Evolutionary conservation across 2,888 invertebrate species (phyloP).

Genomic region (Apotomis betuletana): DNA sequence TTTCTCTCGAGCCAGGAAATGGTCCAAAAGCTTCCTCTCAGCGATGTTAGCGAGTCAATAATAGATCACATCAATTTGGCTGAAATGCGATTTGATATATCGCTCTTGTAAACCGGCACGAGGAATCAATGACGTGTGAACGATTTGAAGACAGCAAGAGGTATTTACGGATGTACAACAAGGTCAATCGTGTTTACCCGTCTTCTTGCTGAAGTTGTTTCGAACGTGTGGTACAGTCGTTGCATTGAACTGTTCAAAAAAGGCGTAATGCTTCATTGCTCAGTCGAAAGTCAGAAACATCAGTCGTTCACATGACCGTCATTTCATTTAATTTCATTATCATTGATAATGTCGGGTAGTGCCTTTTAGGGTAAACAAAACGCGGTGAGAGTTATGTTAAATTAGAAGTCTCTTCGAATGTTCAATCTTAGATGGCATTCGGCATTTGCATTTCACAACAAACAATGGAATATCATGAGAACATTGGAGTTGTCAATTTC

Average conservation of each 20-base stretch:
- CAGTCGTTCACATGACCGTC: no score
- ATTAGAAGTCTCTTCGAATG: conserved; percentile 6
- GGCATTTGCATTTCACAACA: conserved; percentile 58
- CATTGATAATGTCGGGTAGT: no score
- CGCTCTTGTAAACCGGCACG: conserved; percentile 61
- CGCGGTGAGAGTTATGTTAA: neutral
- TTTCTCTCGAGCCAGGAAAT: conserved; percentile 78
- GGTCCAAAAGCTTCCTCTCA: conserved; percentile 74
- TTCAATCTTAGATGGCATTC: neutral
- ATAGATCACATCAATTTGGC: conserved; percentile 69
- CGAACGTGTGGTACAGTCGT: conserved; percentile 21
- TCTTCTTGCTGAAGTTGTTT: conserved; percentile 1
- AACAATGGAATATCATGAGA: conserved; percentile 61
- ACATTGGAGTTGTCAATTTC: conserved; percentile 61
- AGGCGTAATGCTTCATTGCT: no score
- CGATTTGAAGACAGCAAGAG: conserved; percentile 23
- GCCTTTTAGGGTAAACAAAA: no score
- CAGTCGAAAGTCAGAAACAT: no score
- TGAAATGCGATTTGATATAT: conserved; percentile 57
- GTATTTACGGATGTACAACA: conserved; percentile 37
- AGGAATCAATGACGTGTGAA: conserved; percentile 55
- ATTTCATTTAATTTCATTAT: no score
- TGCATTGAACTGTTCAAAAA: no score
- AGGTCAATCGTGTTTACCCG: conserved; percentile 42
- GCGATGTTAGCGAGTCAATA: conserved; percentile 78